Base-by-base conservation (phyloP, 2,113 vertebrate species). In the Geococcyx californianus region DNA sequence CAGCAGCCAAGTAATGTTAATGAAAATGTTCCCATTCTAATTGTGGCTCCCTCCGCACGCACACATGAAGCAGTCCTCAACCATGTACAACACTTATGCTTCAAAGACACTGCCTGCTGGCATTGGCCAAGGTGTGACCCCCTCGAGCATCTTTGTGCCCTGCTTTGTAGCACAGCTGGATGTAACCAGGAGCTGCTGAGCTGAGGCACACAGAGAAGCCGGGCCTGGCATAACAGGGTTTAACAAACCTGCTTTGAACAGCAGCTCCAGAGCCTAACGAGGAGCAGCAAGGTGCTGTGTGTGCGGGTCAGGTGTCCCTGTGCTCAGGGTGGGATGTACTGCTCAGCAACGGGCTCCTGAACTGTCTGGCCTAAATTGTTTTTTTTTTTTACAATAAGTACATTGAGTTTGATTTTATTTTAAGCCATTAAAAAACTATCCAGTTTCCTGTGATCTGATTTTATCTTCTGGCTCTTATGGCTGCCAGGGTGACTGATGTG, bases 1-100 rank as follows among this genome's bases (percentile, higher is more conserved):
- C 87, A 67, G 89, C 92, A 90, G 84, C 87, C 36, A 0, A 56
- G 84, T 70, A 38, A 69, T 66, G 38, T 70, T 89, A 95, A 83
- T 70, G 92, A 85, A 49, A 84, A 42, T 31, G 49, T 91, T 87
- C 77, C 80, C 44, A 2, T 92, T 77, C 69, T 70, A 36, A 73
- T 68, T 44, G 82, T 55, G 87, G 45, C 58, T 93, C 60, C 7
- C 24, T 45, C 38, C 4, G 3, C 40, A 28, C 47, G 5, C 51
- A 28, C 11, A 3, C 67, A 24, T 5, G 0, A 77, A 58, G 66
- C 49, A 52, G 74, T 74, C 14, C 69, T 56, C 45, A 16, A 2
- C 79, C 25, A 3, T 6, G 2, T 18, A 11, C 86, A 45, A 3
- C 45, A 19, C 64, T 28, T 3, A 18, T 28, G 51, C 58, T 33